phyloP scores from a whole-genome alignment of 2,113 vertebrate species.

The Protobothrops flavoviridis region DNA sequence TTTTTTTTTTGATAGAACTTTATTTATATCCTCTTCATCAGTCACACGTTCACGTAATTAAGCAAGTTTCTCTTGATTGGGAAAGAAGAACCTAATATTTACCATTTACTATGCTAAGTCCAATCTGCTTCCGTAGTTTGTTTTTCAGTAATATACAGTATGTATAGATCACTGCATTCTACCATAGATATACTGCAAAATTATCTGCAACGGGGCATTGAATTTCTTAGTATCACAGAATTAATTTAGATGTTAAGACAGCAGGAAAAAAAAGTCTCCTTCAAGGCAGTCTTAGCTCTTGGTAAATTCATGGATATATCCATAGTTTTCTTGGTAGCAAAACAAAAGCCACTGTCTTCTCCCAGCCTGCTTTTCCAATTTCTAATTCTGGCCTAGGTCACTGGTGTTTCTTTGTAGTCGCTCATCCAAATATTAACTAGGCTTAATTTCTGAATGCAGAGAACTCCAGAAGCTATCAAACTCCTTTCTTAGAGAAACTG shows the following conservation, averaged over 20 bases:
- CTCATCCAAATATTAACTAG: neutral
- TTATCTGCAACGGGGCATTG: neutral
- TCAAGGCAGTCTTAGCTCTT: neutral
- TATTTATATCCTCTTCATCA: conserved; percentile 29
- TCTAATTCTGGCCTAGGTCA: neutral
- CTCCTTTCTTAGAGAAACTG: neutral
- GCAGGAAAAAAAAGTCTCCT: neutral
- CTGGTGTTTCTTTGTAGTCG: neutral
- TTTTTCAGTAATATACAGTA: conserved; percentile 9
- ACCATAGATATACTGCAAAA: neutral
- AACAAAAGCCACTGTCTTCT: neutral
- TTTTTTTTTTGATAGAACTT: conserved; percentile 17
- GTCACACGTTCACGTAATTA: conserved; percentile 26
- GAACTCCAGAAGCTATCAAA: neutral
- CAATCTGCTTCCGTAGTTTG: neutral
- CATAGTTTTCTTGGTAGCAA: neutral
- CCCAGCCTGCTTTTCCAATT: neutral
- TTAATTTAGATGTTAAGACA: neutral
- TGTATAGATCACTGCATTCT: neutral
- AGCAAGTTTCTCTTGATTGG: conserved; percentile 5
- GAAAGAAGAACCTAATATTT: conserved; percentile 11
- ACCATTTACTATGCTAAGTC: conserved; percentile 13
- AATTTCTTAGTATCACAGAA: neutral
- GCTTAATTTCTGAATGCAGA: neutral
- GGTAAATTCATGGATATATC: neutral